A percentile compares a stretch with the other conserved stretches of the same genome.
phyloP scores from a whole-genome alignment of 2,888 invertebrate species.

The Digitonthophagus gazella region DNA sequence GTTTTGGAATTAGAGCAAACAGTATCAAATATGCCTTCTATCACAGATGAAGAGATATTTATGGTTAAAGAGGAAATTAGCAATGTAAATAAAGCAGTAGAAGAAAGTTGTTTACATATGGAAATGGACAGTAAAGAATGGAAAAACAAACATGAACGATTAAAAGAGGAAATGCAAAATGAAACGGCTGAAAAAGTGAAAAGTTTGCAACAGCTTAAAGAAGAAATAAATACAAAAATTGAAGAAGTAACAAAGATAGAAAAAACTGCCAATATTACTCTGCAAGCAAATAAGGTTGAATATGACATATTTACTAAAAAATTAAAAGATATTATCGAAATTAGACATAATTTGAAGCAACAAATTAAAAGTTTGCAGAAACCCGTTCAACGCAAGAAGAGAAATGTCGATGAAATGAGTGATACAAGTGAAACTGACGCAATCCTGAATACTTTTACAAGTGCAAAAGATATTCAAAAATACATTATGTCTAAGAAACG shows the following conservation, averaged over 20 bases:
- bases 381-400: not conserved
- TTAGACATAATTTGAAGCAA: not conserved
- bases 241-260: not conserved
- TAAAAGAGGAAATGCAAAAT: not conserved
- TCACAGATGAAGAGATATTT: not conserved
- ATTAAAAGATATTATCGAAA: not conserved
- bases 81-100: not conserved
- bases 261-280: not conserved
- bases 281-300: not conserved
- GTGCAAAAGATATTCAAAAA: not conserved
- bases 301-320: not conserved
- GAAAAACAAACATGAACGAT: not conserved
- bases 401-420: not conserved
- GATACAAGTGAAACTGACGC: not conserved
- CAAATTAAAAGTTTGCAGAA: not conserved
- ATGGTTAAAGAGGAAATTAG: not conserved
- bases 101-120: not conserved
- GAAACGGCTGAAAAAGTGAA: not conserved
- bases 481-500: not conserved
- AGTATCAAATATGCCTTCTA: not conserved
- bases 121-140: not conserved
- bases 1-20: not conserved
- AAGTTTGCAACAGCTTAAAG: not conserved
- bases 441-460: conserved; percentile 9
- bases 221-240: not conserved